A percentile compares a stretch with the other conserved stretches of the same genome.
Conservation (phyloP, 2,888 invertebrate genomes). For the Stenchaetothrips biformis region DNA sequence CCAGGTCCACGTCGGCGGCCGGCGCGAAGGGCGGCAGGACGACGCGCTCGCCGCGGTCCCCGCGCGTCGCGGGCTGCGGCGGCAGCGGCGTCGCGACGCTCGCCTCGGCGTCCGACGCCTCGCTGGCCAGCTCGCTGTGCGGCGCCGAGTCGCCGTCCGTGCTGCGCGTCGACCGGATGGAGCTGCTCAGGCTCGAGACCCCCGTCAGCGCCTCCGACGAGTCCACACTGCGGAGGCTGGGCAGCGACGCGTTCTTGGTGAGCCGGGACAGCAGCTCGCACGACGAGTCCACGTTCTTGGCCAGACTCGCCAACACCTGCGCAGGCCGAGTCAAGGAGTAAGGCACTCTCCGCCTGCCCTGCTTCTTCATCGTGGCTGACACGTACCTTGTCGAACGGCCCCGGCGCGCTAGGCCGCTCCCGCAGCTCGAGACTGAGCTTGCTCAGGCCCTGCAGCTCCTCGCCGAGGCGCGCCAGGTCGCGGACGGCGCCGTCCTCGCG, state of each 20-base stretch:
- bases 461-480: slow-evolving; percentile 52
- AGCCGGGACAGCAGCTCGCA: slow-evolving; percentile 11
- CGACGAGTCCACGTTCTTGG: slow-evolving; percentile 20
- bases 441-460: slow-evolving; percentile 55
- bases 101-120: slow-evolving; percentile 46
- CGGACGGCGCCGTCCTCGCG: slow-evolving; percentile 49
- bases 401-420: slow-evolving; percentile 47
- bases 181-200: slow-evolving; percentile 14
- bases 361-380: too few relatives aligned
- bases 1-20: not conserved
- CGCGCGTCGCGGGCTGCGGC: slow-evolving; percentile 28
- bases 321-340: not conserved
- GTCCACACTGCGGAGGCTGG: slow-evolving; percentile 16
- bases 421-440: slow-evolving; percentile 56
- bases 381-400: not conserved
- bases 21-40: not conserved
- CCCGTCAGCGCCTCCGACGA: slow-evolving; percentile 3
- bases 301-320: slow-evolving; percentile 11
- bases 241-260: slow-evolving; percentile 7
- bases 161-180: slow-evolving; percentile 15
- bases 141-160: slow-evolving; percentile 15
- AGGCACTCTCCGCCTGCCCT: too few relatives aligned
- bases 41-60: too few relatives aligned
- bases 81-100: slow-evolving; percentile 44
- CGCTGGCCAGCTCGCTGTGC: slow-evolving; percentile 14